Percentiles rank a stretch among this genome's conserved stretches.
Evolutionary conservation across 2,797 vertebrate species (phyloP).

Genomic region (Arremon aurantiirostris): DNA sequence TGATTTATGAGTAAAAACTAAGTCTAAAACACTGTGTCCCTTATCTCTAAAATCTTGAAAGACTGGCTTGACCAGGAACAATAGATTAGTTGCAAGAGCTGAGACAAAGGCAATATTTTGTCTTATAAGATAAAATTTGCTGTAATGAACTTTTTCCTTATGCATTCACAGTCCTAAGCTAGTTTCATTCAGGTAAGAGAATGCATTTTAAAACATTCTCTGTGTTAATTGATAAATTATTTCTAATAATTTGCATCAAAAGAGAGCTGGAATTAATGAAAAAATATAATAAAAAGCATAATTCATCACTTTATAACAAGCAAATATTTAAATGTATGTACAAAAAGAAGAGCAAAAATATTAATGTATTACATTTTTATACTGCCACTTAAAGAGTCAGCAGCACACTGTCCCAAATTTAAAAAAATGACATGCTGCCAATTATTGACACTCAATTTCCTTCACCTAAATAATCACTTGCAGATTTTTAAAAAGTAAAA

Average conservation of each 20-base stretch:
- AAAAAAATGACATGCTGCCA: not conserved
- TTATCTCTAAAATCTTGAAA: not conserved
- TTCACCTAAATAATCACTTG: rapidly evolving
- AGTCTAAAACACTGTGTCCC: not conserved
- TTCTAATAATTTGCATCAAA: not conserved
- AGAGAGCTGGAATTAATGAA: not conserved
- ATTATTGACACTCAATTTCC: not conserved
- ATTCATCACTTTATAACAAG: not conserved
- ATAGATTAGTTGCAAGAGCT: not conserved
- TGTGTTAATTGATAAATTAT: not conserved
- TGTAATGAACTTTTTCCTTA: not conserved
- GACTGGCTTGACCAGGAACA: not conserved
- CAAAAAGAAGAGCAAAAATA: not conserved
- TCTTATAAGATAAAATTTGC: not conserved
- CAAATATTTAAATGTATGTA: not conserved
- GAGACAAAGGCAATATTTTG: not conserved
- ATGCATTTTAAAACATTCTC: not conserved
- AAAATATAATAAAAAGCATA: not conserved
- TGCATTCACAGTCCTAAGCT: not conserved
- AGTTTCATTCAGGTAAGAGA: not conserved
- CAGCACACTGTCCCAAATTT: not conserved
- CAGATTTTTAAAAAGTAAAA: not conserved
- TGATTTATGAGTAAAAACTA: not conserved
- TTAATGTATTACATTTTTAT: not conserved
- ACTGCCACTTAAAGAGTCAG: not conserved